Evolutionary conservation across 2,113 vertebrate genomes (phyloP).

Genomic region (Megaceryle maxima): DNA sequence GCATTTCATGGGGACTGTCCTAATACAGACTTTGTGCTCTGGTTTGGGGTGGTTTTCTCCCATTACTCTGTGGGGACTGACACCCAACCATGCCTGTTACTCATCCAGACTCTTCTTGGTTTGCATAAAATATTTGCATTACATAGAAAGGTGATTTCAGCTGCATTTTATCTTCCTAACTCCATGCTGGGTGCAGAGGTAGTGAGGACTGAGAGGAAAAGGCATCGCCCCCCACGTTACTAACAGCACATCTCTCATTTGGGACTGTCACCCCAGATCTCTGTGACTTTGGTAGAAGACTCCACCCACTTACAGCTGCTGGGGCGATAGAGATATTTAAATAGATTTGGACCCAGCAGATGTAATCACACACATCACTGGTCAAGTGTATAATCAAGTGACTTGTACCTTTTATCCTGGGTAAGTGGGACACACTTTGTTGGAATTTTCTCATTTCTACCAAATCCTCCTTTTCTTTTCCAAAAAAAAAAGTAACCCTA

Average conservation of each 20-base stretch:
- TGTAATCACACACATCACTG: background rate
- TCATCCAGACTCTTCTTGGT: background rate
- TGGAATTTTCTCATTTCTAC: background rate
- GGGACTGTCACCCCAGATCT: background rate
- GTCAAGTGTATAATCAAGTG: background rate
- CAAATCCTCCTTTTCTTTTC: background rate
- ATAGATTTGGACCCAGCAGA: background rate
- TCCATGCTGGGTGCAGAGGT: background rate
- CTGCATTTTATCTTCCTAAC: background rate
- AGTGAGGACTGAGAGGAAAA: background rate
- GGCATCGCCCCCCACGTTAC: background rate
- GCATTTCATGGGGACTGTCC: background rate
- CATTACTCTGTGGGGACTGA: background rate
- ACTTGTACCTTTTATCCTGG: background rate
- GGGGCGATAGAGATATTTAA: background rate
- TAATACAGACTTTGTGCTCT: fast-evolving
- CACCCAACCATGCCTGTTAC: background rate
- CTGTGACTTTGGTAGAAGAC: background rate
- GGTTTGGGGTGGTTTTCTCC: fast-evolving
- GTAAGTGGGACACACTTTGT: background rate
- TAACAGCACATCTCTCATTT: background rate
- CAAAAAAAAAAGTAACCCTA: background rate
- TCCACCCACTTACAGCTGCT: background rate
- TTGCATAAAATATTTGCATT: background rate
- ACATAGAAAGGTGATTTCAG: background rate